phyloP scores from a whole-genome alignment of 2,113 vertebrate genomes.

The Pavo muticus region DNA sequence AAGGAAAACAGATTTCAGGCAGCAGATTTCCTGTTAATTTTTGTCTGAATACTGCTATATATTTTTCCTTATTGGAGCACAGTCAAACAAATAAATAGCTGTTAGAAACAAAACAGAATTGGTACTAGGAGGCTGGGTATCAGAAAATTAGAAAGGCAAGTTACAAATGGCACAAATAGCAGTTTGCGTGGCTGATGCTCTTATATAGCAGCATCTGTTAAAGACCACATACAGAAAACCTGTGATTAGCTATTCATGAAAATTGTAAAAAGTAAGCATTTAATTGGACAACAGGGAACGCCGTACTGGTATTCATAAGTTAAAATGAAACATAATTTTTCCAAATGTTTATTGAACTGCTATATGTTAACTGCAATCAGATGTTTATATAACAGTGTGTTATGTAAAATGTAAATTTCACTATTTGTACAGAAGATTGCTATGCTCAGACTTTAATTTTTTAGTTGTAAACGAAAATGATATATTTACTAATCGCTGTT shows the following conservation, averaged over 20 bases:
- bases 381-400: conserved; percentile 34
- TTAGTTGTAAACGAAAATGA: neutral
- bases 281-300: neutral
- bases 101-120: neutral
- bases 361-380: neutral
- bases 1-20: neutral
- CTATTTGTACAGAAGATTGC: neutral
- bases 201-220: neutral
- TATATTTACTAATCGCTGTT: neutral
- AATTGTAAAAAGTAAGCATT: conserved; percentile 6
- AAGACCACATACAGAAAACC: neutral
- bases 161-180: neutral
- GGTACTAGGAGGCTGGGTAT: neutral
- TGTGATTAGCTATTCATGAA: conserved; percentile 1
- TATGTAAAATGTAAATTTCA: conserved; percentile 30
- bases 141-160: neutral
- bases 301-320: neutral
- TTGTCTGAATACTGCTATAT: neutral
- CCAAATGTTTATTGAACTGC: neutral
- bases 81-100: neutral
- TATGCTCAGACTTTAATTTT: neutral
- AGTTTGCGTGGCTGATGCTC: neutral
- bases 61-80: neutral
- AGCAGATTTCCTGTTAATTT: neutral
- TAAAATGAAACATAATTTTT: neutral